phyloP scores from a whole-genome alignment of 2,888 invertebrate genomes.

The Drosophila hamatofila region DNA sequence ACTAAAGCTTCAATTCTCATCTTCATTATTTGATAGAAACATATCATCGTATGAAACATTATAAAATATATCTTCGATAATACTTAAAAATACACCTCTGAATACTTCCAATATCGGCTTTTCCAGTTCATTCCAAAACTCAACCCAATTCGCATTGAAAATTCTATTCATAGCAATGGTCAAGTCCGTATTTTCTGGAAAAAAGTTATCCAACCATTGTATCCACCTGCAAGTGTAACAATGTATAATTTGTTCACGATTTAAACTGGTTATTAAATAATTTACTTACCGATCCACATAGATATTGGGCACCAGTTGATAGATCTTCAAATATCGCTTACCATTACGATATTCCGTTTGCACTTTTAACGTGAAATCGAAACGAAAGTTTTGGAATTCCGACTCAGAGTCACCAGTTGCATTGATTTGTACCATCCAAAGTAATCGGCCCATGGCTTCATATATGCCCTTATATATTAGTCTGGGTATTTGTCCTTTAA shows the following conservation, averaged over 20 bases:
- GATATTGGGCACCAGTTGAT: conserved; percentile 59
- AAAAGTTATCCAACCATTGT: conserved; percentile 61
- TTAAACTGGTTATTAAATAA: no score
- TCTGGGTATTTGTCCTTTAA: conserved; percentile 59
- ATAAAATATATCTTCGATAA: conserved; percentile 53
- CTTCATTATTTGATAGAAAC: conserved; percentile 36
- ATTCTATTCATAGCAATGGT: conserved; percentile 53
- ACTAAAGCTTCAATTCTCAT: background rate
- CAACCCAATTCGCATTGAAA: conserved; percentile 61
- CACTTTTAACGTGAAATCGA: conserved; percentile 57
- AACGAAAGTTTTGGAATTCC: conserved; percentile 60
- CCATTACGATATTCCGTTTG: conserved; percentile 65
- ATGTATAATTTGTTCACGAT: background rate
- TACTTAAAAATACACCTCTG: conserved; percentile 47
- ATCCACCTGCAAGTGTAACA: conserved; percentile 43
- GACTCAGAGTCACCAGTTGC: conserved; percentile 47
- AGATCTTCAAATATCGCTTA: conserved; percentile 62
- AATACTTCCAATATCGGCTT: conserved; percentile 57
- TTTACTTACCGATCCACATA: conserved; percentile 55
- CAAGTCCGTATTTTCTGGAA: conserved; percentile 57
- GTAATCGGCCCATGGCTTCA: conserved; percentile 54
- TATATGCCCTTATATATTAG: conserved; percentile 60
- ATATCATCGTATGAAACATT: conserved; percentile 65
- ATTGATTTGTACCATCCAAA: conserved; percentile 62
- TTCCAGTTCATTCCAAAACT: conserved; percentile 67